These are phyloP conservation scores for Hippocampus guttulatus DNA, from an alignment of 2,113 vertebrate genomes.

Conservation along the genomic window DNA sequence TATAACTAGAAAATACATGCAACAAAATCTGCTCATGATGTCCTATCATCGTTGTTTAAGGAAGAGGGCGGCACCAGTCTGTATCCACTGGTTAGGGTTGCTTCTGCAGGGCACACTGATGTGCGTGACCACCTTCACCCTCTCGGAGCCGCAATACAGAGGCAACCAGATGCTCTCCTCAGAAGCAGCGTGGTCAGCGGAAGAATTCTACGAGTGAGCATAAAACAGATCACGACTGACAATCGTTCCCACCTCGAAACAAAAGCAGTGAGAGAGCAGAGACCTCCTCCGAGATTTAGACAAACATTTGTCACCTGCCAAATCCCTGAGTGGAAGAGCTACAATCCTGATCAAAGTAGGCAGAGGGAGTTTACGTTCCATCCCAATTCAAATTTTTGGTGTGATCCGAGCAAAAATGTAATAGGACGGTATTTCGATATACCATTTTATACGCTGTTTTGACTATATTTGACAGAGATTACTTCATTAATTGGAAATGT, in stretches of 20 bases:
- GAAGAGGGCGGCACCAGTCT: slow-evolving; percentile 90
- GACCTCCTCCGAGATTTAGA: not conserved
- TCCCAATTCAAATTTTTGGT: not conserved
- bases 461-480: not conserved
- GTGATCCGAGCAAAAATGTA: not conserved
- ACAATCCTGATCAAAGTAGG: not conserved
- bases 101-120: slow-evolving; percentile 85
- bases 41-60: slow-evolving; percentile 82
- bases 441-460: not conserved
- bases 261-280: too few relatives aligned
- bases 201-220: slow-evolving; percentile 62
- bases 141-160: slow-evolving; percentile 83
- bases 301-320: not conserved
- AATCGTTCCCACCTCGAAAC: not conserved
- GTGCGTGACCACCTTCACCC: slow-evolving; percentile 85
- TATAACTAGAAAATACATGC: slow-evolving; percentile 3
- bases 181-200: slow-evolving; percentile 70
- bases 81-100: slow-evolving; percentile 87
- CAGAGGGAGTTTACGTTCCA: not conserved
- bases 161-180: slow-evolving; percentile 89
- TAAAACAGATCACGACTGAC: not conserved
- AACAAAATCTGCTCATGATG: not conserved
- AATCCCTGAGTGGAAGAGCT: not conserved
- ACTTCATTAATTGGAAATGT: not conserved
- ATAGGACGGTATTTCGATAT: slow-evolving; percentile 5